These are phyloP conservation scores for Numenius phaeopus DNA, from an alignment of 2,797 vertebrate species.

Conservation along the genomic window DNA sequence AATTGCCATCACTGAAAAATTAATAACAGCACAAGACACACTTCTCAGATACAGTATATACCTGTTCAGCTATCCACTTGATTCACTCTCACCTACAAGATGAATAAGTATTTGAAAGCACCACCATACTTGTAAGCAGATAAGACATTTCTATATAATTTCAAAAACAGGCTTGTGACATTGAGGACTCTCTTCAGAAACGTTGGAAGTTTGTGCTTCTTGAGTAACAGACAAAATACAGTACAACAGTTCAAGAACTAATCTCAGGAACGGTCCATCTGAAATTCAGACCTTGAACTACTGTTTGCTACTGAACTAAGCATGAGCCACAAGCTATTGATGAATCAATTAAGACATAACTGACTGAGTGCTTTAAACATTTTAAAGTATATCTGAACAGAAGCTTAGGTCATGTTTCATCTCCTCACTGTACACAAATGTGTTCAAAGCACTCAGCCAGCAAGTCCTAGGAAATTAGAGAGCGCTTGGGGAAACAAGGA, in stretches of 20 bases:
- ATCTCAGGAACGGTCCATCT: neutral
- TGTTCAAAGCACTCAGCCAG: neutral
- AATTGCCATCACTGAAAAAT: neutral
- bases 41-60: neutral
- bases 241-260: neutral
- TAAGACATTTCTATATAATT: neutral
- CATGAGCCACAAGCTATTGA: constrained; percentile 20
- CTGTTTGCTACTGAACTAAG: neutral
- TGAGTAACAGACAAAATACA: neutral
- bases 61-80: neutral
- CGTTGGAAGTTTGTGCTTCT: neutral
- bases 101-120: neutral
- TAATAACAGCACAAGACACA: neutral
- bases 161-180: neutral
- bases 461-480: neutral
- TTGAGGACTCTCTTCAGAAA: neutral
- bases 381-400: neutral
- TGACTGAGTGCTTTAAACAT: neutral
- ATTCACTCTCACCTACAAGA: neutral
- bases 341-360: constrained; percentile 3
- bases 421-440: neutral
- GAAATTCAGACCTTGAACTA: constrained; percentile 2
- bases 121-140: neutral
- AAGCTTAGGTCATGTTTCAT: neutral
- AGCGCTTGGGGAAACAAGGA: neutral